Base-by-base conservation (phyloP, 1,140 invertebrate species). In the Drosophila oshimai region DNA sequence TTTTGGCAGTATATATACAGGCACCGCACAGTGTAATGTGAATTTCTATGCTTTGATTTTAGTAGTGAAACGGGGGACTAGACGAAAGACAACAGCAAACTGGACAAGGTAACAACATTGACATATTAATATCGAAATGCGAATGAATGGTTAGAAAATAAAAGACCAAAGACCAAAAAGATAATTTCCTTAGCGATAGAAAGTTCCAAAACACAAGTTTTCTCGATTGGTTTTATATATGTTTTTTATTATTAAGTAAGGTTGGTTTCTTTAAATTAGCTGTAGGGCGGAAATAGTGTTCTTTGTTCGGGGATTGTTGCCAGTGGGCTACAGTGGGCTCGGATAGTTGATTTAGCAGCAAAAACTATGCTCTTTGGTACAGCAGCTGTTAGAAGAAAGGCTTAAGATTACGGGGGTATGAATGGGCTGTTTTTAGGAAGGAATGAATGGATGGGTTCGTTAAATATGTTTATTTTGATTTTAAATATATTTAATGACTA, bases 11-110 rank as follows among this genome's bases (percentile, higher is more conserved):
- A 61, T 89, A 89, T 89, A 65, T 89, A 89, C 87, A 89, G 87
- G 81, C 87, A 89, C 83, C 78, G 71, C 87, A 89, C 87, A 87
- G 78, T 89, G 87, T 83, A 89, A 70, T 70, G 65, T 76, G 75
- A 88, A 67, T 75, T 78, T 73, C 77, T 70, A 81, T 86, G 69
- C 64, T 77, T 89, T 86, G 57, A 49, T 68, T 69, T 79, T 79
- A 89, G 80, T 86, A 70, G 72, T 75, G 70, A 87, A 55, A 51
- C 64, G 62, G 50, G 49, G 34, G 24, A 61, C 54, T 37, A 36
- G 44, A 64, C 70, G 45, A 80, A 15, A 67, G 13, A 76, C 55
- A 65, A 50, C 33, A 46, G 44, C 44, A 49, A 81, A 37, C 49
- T 37, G 72, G 61, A 65, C 62, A 26, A 36, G 44, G 83, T 36